Conservation (phyloP, 2,113 vertebrate species). For the Aegotheles bennettii region DNA sequence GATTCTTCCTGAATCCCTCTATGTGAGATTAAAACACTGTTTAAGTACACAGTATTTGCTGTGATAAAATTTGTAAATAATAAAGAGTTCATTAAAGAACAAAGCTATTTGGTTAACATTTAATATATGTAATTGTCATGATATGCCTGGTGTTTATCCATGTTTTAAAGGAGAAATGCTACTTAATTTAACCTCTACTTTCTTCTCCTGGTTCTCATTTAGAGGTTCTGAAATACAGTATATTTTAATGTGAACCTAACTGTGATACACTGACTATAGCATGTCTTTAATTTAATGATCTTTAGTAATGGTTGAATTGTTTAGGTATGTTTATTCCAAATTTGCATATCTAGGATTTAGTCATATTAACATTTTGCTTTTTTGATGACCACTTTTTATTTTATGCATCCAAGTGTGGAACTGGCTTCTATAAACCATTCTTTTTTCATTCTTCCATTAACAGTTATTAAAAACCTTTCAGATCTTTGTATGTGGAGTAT, state of each 20-base stretch:
- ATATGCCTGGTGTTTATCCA: not conserved
- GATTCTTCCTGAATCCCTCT: not conserved
- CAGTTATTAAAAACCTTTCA: not conserved
- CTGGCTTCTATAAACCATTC: not conserved
- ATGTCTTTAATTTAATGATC: not conserved
- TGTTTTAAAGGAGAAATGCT: not conserved
- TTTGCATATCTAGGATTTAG: not conserved
- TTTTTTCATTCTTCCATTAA: not conserved
- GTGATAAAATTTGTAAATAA: not conserved
- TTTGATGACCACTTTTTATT: not conserved
- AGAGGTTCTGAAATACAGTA: not conserved
- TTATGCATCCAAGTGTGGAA: not conserved
- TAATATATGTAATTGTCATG: not conserved
- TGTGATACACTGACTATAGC: not conserved
- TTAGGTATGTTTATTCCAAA: not conserved
- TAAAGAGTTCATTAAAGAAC: not conserved
- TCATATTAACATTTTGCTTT: not conserved
- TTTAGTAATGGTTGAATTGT: not conserved
- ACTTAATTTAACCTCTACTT: not conserved
- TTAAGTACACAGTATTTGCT: not conserved
- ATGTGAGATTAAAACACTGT: not conserved
- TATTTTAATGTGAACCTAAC: not conserved
- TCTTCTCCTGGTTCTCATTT: not conserved
- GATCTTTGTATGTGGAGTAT: not conserved
- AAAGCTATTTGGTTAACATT: not conserved